Percentiles rank a stretch among this genome's conserved stretches.
phyloP scores from a whole-genome alignment of 2,888 invertebrate genomes.

The Oscheius sp. region DNA sequence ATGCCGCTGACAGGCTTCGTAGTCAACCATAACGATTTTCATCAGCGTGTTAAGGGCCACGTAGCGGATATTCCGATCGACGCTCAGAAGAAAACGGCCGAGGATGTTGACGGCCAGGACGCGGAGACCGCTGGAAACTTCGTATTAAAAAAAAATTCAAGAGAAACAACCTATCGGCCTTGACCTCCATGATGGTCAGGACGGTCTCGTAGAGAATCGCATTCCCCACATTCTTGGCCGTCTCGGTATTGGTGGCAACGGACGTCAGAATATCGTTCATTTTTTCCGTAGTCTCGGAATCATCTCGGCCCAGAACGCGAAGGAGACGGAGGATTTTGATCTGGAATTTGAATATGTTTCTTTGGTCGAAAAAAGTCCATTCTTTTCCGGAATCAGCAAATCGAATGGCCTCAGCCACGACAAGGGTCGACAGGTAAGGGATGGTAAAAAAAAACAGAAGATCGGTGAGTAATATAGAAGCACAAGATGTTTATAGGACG shows the following conservation, averaged over 20 bases:
- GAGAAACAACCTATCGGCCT: slow-evolving; percentile 80
- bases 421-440: too few species aligned
- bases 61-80: slow-evolving; percentile 95
- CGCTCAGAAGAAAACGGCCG: slow-evolving; percentile 95
- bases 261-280: slow-evolving; percentile 99
- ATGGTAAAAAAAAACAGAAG: too few species aligned
- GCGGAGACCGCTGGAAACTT: slow-evolving; percentile 82
- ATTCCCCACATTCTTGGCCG: slow-evolving; percentile 99
- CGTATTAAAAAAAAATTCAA: background rate
- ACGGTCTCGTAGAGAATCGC: slow-evolving; percentile 99
- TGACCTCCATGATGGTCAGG: slow-evolving; percentile 98
- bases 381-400: too few species aligned
- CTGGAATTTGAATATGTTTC: slow-evolving; percentile 75
- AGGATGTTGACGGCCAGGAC: slow-evolving; percentile 96
- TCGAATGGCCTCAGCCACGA: too few species aligned
- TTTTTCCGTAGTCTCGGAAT: slow-evolving; percentile 95
- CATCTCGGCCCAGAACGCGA: slow-evolving; percentile 93
- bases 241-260: slow-evolving; percentile 98
- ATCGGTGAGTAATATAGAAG: too few species aligned
- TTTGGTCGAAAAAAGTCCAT: too few species aligned
- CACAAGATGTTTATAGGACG: too few species aligned
- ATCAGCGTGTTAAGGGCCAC: slow-evolving; percentile 94
- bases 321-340: slow-evolving; percentile 94
- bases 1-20: slow-evolving; percentile 92
- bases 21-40: slow-evolving; percentile 93